Conservation (phyloP, 2,797 vertebrate genomes). For the Poecile montanus region DNA sequence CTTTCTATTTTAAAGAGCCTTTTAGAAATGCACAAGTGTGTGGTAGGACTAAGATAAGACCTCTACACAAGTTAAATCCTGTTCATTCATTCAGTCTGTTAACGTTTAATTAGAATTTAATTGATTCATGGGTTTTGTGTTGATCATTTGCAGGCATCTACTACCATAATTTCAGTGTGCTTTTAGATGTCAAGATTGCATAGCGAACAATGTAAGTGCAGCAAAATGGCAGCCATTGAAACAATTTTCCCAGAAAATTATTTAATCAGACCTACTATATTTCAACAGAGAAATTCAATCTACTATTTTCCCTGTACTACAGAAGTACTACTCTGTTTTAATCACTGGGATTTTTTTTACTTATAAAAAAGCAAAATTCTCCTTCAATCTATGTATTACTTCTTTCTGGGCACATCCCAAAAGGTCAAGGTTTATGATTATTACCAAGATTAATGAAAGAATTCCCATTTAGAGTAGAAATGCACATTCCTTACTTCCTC, state of each 20-base stretch:
- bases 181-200: constrained; percentile 23
- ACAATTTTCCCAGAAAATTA: constrained; percentile 4
- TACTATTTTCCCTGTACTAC: not conserved
- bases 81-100: not conserved
- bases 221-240: constrained; percentile 9
- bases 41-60: not conserved
- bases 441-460: not conserved
- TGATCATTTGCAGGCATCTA: constrained; percentile 33
- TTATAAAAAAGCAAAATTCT: not conserved
- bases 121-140: constrained; percentile 10
- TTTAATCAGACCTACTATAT: not conserved
- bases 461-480: not conserved
- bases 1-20: not conserved
- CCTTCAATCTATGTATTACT: not conserved
- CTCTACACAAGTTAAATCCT: not conserved
- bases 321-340: not conserved
- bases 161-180: not conserved
- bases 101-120: constrained; percentile 34
- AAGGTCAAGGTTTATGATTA: not conserved
- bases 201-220: not conserved
- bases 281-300: not conserved
- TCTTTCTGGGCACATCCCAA: not conserved
- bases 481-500: not conserved
- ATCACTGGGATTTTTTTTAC: not conserved
- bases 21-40: not conserved